These are phyloP conservation scores for Macrochelys suwanniensis DNA, from an alignment of 2,797 vertebrate genomes.

Conservation along the genomic window DNA sequence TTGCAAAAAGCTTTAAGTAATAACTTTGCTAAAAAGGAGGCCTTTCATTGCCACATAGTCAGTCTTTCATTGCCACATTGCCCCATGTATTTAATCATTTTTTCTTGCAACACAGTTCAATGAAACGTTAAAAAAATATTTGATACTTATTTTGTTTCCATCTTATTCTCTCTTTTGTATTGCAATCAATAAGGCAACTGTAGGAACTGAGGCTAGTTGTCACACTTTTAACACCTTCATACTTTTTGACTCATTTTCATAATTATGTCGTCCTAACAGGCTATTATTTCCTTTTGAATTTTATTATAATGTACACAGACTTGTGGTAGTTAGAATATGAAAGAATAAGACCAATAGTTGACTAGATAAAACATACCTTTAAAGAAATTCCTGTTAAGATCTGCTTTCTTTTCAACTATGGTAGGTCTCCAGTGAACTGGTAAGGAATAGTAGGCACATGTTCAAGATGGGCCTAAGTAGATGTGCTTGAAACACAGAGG, in stretches of 20 bases:
- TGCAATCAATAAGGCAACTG: constrained; percentile 50
- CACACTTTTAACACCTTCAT: constrained; percentile 44
- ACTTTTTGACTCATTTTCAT: constrained; percentile 49
- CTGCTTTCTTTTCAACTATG: background rate
- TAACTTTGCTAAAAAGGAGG: background rate
- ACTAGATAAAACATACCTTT: background rate
- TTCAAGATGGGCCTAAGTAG: background rate
- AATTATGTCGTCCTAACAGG: constrained; percentile 38
- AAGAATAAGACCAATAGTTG: background rate
- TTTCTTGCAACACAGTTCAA: background rate
- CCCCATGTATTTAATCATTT: background rate
- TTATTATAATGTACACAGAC: constrained; percentile 29
- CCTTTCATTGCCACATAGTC: background rate
- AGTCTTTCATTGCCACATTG: background rate
- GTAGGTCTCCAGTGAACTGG: background rate
- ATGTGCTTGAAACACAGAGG: accelerated
- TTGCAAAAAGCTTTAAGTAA: background rate
- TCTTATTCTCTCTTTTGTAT: constrained; percentile 10
- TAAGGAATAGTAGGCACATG: background rate
- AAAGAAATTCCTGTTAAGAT: background rate
- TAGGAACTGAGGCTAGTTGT: constrained; percentile 38
- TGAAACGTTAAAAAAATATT: constrained; percentile 3
- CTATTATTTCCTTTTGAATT: constrained; percentile 25
- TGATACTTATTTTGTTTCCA: constrained; percentile 19
- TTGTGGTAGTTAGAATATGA: background rate